Percentiles rank a stretch among this genome's conserved stretches.
Conservation (phyloP, 37 sponge, comb jelly and placozoan species). For the Tethya wilhelma region DNA sequence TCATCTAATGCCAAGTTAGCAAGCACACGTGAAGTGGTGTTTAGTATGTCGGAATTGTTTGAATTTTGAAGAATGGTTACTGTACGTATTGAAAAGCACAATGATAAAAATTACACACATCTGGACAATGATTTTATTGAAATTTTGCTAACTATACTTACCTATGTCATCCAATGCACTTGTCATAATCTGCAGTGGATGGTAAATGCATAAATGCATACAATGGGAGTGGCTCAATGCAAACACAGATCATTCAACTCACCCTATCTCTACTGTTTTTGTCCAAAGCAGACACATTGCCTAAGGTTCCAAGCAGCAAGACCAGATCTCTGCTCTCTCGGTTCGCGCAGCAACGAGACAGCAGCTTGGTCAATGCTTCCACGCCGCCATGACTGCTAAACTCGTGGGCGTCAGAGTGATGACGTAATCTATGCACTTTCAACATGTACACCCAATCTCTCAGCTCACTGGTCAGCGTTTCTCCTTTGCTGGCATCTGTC, state of each 20-base stretch:
- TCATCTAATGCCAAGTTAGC: slow-evolving; percentile 49
- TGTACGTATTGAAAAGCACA: not conserved
- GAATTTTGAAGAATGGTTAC: slow-evolving; percentile 13
- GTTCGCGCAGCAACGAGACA: not conserved
- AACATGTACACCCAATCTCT: slow-evolving; percentile 28
- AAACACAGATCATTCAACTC: not conserved
- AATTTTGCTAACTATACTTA: not conserved
- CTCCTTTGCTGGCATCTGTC: not conserved
- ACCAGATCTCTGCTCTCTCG: slow-evolving; percentile 9
- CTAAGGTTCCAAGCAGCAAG: slow-evolving; percentile 39
- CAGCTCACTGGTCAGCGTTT: not conserved
- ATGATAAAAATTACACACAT: not conserved
- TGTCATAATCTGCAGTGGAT: slow-evolving; percentile 33
- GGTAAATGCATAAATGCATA: not conserved
- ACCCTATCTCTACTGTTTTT: slow-evolving; percentile 31
- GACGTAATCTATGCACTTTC: slow-evolving; percentile 59
- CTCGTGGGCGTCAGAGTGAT: slow-evolving; percentile 19
- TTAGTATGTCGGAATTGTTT: slow-evolving; percentile 6
- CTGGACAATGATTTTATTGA: not conserved
- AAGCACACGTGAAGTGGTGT: slow-evolving; percentile 40
- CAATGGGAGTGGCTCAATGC: not conserved
- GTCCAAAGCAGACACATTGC: slow-evolving; percentile 59
- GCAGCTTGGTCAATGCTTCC: not conserved
- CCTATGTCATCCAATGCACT: slow-evolving; percentile 29
- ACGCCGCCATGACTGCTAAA: slow-evolving; percentile 29